Evolutionary conservation across 2,113 vertebrate species (phyloP).

Genomic region (Podarcis muralis): DNA sequence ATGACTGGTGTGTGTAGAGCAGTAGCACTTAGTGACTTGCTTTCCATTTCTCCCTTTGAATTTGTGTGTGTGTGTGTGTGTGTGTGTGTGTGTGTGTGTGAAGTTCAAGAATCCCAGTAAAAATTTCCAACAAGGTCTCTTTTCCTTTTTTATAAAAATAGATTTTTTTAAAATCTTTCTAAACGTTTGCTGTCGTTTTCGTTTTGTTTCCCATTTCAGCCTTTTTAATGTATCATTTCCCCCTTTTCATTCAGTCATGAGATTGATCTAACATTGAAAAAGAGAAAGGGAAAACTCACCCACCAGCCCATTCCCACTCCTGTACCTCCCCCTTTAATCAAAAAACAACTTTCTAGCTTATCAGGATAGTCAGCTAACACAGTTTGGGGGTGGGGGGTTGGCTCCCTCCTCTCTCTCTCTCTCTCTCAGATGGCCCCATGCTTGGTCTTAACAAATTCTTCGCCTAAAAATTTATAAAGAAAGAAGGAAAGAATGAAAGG

Average conservation of each 20-base stretch:
- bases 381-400: not conserved
- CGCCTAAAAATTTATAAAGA: not conserved
- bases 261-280: not conserved
- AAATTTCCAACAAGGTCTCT: conserved; percentile 88
- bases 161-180: conserved; percentile 77
- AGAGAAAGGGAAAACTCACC: not conserved
- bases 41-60: not conserved
- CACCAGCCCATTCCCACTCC: not conserved
- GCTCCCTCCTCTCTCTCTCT: not conserved
- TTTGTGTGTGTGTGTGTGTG: too few species aligned
- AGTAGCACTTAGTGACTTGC: not conserved
- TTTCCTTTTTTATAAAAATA: conserved; percentile 88
- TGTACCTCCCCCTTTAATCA: not conserved
- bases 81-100: conserved; percentile 33
- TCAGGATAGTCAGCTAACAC: not conserved
- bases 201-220: conserved; percentile 12
- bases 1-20: not conserved
- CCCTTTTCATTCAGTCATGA: not conserved
- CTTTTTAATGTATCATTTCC: conserved; percentile 3
- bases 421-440: not conserved
- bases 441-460: not conserved
- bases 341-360: not conserved
- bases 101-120: conserved; percentile 87
- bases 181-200: not conserved
- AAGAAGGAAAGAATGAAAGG: not conserved